Evolutionary conservation across 53 echinoderm and acorn worm genomes (phyloP).

Genomic region (Echinarachnius parma): DNA sequence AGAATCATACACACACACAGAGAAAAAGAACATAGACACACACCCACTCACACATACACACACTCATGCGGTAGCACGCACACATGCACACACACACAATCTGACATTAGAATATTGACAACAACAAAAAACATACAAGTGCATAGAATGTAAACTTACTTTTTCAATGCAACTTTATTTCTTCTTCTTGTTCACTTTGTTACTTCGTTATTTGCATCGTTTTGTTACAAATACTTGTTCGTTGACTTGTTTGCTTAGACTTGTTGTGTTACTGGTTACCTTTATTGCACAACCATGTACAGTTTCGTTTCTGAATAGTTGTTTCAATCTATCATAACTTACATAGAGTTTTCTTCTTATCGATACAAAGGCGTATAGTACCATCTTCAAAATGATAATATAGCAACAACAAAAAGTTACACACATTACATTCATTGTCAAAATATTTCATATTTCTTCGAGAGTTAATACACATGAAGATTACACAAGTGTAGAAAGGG

Average conservation of each 20-base stretch:
- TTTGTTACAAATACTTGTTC: constrained; percentile 45
- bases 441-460: constrained; percentile 21
- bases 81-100: no score
- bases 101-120: no score
- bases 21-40: no score
- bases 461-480: no score
- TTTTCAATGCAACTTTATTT: constrained; percentile 36
- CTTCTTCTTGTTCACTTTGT: constrained; percentile 46
- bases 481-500: no score
- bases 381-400: constrained; percentile 42
- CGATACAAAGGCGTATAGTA: constrained; percentile 42
- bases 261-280: constrained; percentile 38
- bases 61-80: no score
- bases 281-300: constrained; percentile 50
- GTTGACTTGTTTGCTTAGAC: constrained; percentile 36
- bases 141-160: neutral
- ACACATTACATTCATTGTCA: constrained; percentile 28
- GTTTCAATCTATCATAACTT: constrained; percentile 47
- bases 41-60: no score
- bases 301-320: constrained; percentile 47
- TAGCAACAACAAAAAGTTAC: constrained; percentile 24
- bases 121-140: no score
- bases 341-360: constrained; percentile 32
- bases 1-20: no score
- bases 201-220: constrained; percentile 46